Conservation (phyloP, 2,888 invertebrate genomes). For the Mamestra brassicae region DNA sequence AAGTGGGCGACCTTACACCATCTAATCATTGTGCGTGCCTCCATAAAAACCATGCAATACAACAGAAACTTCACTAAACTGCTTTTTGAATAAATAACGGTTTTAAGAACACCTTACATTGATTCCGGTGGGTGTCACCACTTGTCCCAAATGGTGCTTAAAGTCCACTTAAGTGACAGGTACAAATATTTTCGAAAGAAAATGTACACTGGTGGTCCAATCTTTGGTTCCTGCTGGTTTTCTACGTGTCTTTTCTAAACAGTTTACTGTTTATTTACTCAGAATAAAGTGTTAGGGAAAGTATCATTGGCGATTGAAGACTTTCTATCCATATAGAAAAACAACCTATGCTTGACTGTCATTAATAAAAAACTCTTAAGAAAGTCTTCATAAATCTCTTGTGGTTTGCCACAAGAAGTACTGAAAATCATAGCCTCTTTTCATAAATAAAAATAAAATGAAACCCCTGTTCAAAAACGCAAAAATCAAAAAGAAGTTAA, state of each 20-base stretch:
- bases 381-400: neutral
- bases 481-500: constrained; percentile 37
- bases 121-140: constrained; percentile 55
- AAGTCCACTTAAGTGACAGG: constrained; percentile 48
- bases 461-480: neutral
- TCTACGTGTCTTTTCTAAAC: constrained; percentile 10
- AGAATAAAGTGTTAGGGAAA: neutral
- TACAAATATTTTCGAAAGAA: constrained; percentile 53
- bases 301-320: neutral
- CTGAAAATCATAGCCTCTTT: neutral
- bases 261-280: constrained; percentile 10
- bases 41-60: constrained; percentile 36
- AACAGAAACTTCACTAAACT: constrained; percentile 6
- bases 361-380: neutral
- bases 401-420: too few relatives aligned
- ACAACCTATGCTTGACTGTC: neutral
- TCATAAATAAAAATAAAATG: constrained; percentile 5
- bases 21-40: constrained; percentile 25
- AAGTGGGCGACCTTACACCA: constrained; percentile 54
- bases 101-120: constrained; percentile 24
- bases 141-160: constrained; percentile 45
- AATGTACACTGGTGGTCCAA: constrained; percentile 48
- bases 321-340: neutral
- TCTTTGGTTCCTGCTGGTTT: constrained; percentile 23
- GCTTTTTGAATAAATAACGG: constrained; percentile 46